Percentiles rank a stretch among this genome's conserved stretches.
Conservation (phyloP, 1,140 invertebrate genomes). For the Saccostrea echinata region DNA sequence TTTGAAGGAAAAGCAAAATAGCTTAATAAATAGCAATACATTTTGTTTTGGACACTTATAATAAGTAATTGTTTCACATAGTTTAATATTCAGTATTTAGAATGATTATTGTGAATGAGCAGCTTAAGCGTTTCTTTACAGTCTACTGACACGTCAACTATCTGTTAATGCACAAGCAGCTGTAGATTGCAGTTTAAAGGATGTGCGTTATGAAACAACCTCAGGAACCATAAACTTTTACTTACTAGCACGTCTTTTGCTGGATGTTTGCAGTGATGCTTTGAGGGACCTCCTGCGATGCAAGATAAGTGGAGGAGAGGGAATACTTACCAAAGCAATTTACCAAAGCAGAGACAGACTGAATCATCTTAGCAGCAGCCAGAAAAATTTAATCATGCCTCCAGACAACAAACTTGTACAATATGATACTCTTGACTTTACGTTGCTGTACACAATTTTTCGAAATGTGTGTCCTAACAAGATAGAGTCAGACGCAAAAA, state of each 20-base stretch:
- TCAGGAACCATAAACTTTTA: neutral
- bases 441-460: neutral
- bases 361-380: neutral
- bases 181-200: neutral
- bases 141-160: neutral
- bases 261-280: neutral
- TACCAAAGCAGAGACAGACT: neutral
- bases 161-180: neutral
- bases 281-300: neutral
- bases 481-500: neutral
- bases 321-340: neutral
- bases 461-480: slow-evolving; percentile 4
- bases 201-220: neutral
- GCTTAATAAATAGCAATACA: too few species aligned
- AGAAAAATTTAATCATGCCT: neutral
- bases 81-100: too few species aligned
- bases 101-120: too few species aligned
- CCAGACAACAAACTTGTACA: neutral
- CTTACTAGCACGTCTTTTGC: neutral
- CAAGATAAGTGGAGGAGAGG: neutral
- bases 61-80: too few species aligned
- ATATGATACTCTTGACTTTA: neutral
- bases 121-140: neutral
- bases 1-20: too few species aligned
- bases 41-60: too few species aligned